Evolutionary conservation across 2,888 invertebrate species (phyloP), one percentile per base, ranked within the genome.

Genomic region (Agrotis puta): DNA sequence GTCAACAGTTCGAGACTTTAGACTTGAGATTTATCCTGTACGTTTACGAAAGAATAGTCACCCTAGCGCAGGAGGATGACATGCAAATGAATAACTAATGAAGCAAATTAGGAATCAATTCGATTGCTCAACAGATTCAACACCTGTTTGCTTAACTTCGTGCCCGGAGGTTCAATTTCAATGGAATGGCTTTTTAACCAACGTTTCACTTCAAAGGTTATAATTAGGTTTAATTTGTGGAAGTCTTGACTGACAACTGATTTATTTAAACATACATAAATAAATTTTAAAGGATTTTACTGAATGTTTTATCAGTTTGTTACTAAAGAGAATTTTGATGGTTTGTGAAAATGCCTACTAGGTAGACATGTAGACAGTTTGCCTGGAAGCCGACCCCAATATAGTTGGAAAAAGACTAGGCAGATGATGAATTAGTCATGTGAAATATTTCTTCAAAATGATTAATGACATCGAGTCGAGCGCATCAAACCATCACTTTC

Each of bases 91-190:
- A 67, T 71, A 64, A 33, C 7, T n/a, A 74, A 82, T 57, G 48
- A 72, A 70, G 33, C n/a, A 48, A 72, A 83, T 83, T 70, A 80
- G 68, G 76, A 68, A 76, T 81, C 68, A 66, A 61, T 82, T 72
- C 57, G 43, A 61, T 74, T 74, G 59, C 71, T 65, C 58, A 75
- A 76, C 48, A 45, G 56, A 79, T 57, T 50, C 64, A 63, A 22
- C 67, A 70, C 71, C 59, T 77, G 69, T 84, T 73, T 74, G 48
- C 65, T 50, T 82, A 82, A 58, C 51, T 14, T 54, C 24, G 39
- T 62, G 20, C 65, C 64, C 66, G 73, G 68, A 65, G 64, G 50
- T 61, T 76, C 6, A 54, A 14, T 72, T 66, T 78, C 54, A 45
- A 64, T 61, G 27, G 16, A 65, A 59, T 65, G 20, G 11, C 20